Evolutionary conservation across 2,797 vertebrate species (phyloP).

Genomic region (Heteromormyrus szaboi): DNA sequence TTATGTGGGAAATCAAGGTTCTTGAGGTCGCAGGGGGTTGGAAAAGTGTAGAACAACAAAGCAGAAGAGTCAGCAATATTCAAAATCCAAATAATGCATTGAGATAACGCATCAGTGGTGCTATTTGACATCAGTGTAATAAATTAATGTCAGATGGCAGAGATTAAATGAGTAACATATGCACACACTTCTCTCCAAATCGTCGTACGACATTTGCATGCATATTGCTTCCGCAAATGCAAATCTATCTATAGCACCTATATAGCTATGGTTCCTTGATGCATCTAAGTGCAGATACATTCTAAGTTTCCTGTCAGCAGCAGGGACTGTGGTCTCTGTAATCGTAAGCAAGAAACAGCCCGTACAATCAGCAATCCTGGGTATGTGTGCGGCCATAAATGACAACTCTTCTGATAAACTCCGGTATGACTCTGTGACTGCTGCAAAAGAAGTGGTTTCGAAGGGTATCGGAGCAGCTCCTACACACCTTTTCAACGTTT

Average conservation of each 20-base stretch:
- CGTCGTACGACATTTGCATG: background rate
- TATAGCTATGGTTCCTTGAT: background rate
- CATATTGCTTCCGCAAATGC: background rate
- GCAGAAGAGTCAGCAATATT: background rate
- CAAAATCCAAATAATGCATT: conserved; percentile 14
- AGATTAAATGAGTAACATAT: background rate
- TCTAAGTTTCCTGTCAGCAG: background rate
- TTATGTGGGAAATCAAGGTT: background rate
- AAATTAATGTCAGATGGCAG: background rate
- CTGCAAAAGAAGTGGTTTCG: background rate
- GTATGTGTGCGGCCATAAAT: background rate
- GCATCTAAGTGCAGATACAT: background rate
- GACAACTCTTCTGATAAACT: background rate
- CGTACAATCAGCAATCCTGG: background rate
- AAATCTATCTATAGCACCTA: background rate
- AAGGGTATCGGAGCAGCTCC: background rate
- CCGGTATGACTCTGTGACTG: background rate
- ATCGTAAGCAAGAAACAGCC: background rate
- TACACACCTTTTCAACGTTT: background rate
- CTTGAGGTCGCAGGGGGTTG: conserved; percentile 12
- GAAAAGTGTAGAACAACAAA: background rate
- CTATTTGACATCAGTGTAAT: background rate
- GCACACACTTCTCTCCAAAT: background rate
- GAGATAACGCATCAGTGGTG: background rate
- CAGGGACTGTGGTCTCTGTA: background rate